Evolutionary conservation across 2,113 vertebrate genomes (phyloP).

Genomic region (Andinoacara biseriatus): DNA sequence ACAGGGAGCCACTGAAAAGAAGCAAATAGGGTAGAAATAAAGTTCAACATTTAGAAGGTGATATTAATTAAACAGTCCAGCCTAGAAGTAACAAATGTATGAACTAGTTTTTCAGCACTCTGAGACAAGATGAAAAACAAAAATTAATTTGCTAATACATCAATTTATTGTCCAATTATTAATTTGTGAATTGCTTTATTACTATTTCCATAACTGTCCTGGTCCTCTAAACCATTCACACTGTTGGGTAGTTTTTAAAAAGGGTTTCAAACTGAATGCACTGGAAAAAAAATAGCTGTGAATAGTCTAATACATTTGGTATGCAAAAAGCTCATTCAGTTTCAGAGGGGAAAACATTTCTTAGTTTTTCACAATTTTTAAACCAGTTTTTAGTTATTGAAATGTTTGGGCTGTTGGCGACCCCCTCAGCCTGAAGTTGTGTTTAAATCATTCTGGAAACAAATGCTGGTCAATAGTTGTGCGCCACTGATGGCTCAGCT

Average conservation of each 20-base stretch:
- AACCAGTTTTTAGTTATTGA: background rate
- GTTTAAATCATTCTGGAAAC: background rate
- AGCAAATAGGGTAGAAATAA: background rate
- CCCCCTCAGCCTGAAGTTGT: background rate
- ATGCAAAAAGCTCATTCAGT: rapidly evolving
- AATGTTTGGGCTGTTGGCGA: background rate
- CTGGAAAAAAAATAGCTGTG: background rate
- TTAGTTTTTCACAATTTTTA: background rate
- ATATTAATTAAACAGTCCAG: background rate
- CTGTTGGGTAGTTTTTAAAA: background rate
- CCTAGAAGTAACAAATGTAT: background rate
- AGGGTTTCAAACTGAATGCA: background rate
- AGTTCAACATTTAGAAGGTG: too few relatives aligned
- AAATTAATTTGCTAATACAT: background rate
- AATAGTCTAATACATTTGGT: background rate
- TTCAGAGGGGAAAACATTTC: background rate
- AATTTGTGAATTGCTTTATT: background rate
- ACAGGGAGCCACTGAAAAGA: background rate
- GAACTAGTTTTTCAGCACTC: background rate
- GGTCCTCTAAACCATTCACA: background rate
- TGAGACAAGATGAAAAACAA: background rate
- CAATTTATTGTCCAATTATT: rapidly evolving
- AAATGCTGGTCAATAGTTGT: background rate
- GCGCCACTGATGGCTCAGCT: background rate
- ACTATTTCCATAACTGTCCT: background rate